Conservation (phyloP, 2,888 invertebrate genomes). For the Sarcophaga subvicina region DNA sequence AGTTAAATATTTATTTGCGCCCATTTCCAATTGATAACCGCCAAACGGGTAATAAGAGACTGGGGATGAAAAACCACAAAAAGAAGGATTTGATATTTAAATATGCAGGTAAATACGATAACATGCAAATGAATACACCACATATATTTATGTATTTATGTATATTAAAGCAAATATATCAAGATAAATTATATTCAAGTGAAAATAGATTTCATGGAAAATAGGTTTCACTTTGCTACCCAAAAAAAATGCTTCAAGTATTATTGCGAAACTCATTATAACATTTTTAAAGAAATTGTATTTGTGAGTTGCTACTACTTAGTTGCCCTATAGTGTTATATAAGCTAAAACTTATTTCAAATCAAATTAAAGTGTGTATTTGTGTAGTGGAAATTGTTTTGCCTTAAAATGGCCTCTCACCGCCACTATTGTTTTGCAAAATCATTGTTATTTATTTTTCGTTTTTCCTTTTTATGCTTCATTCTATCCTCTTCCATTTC, state of each 20-base stretch:
- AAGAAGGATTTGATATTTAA: constrained; percentile 79
- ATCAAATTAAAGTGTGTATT: not conserved
- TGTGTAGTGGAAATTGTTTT: constrained; percentile 38
- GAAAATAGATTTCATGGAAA: too few species aligned
- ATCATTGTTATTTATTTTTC: constrained; percentile 25
- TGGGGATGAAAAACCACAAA: constrained; percentile 81
- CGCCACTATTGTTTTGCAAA: constrained; percentile 30
- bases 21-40: constrained; percentile 77
- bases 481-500: not conserved
- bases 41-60: constrained; percentile 77
- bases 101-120: constrained; percentile 79
- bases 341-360: not conserved
- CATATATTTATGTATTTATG: not conserved
- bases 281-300: too few species aligned
- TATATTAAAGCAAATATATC: too few species aligned
- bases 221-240: too few species aligned
- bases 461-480: not conserved
- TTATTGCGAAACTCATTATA: too few species aligned
- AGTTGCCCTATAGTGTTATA: too few species aligned
- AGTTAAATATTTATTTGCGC: constrained; percentile 73
- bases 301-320: too few species aligned
- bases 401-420: constrained; percentile 40
- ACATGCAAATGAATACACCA: not conserved
- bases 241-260: too few species aligned
- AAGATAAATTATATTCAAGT: too few species aligned